Base-by-base conservation (phyloP, 2,797 vertebrate genomes). In the Myripristis murdjan region DNA sequence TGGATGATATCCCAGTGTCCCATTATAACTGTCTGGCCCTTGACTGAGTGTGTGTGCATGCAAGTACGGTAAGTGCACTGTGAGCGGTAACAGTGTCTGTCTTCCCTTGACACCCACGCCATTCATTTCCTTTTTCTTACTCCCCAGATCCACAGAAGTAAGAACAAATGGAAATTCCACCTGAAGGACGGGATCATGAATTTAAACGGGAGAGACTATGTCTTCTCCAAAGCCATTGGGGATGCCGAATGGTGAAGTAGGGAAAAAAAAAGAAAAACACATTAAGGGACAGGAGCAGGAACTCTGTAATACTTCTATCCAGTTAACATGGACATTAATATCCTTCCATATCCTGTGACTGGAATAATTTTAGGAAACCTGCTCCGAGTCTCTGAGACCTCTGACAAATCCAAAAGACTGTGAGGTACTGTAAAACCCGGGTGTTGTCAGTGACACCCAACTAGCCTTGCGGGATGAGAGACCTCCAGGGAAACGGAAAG, bases 121-220 rank as follows among this genome's bases (percentile, higher is more conserved):
- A 2, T 58, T 86, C 64, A 74, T 81, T 73, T 84, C 81, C 70
- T 80, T 51, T 52, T 39, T 44, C 67, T 54, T 46, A 1, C 54
- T 73, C 81, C 84, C 78, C 93, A 99, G 98, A 99, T 99, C 83
- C 98, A 99, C 92, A 97, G 98, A 95, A 99, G 98, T 96, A 99
- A 99, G 97, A 99, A 99, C 93, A 99, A 98, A 91, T 99, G 98
- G 98, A 99, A 99, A 93, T 99, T 99, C 95, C 97, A 99, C 94
- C 97, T 99, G 91, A 99, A 99, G 93, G 98, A 99, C 73, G 98
- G 98, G 83, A 99, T 99, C 92, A 99, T 99, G 98, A 99, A 99
- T 94, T 96, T 99, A 91, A 99, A 99, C 0, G 98, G 98, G 88
- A 96, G 95, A 93, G 98, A 99, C 95, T 99, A 97, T 74, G 98